phyloP scores from a whole-genome alignment of 1,140 invertebrate genomes.

The Cotesia vestalis region DNA sequence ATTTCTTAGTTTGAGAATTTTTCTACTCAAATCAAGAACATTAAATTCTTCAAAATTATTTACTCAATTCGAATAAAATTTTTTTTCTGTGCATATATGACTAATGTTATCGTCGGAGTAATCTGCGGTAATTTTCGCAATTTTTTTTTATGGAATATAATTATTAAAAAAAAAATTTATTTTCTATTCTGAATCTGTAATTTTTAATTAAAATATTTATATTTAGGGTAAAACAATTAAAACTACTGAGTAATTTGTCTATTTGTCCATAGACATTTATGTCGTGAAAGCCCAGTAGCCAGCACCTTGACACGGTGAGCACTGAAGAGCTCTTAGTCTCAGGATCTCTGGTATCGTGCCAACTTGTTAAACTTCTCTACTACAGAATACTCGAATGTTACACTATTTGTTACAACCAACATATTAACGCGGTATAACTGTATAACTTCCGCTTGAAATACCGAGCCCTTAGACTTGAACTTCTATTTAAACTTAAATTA shows the following conservation, averaged over 20 bases:
- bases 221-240: neutral
- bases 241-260: neutral
- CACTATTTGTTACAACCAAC: too few species aligned
- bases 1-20: too few species aligned
- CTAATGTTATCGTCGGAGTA: neutral
- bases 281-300: constrained; percentile 13
- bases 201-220: neutral
- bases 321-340: constrained; percentile 3
- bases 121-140: too few species aligned
- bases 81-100: neutral
- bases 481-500: too few species aligned
- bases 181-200: neutral
- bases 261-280: neutral
- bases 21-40: too few species aligned
- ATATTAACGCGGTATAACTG: too few species aligned
- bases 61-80: too few species aligned
- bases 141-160: too few species aligned
- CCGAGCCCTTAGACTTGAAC: too few species aligned
- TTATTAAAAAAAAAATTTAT: too few species aligned
- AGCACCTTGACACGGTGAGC: constrained; percentile 31
- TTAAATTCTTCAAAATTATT: too few species aligned
- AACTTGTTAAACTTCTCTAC: neutral
- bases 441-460: too few species aligned
- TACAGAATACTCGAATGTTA: neutral
- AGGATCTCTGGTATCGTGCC: constrained; percentile 26